Base-by-base conservation (phyloP, 2,888 invertebrate genomes). In the Hydrotaea diabolus region DNA sequence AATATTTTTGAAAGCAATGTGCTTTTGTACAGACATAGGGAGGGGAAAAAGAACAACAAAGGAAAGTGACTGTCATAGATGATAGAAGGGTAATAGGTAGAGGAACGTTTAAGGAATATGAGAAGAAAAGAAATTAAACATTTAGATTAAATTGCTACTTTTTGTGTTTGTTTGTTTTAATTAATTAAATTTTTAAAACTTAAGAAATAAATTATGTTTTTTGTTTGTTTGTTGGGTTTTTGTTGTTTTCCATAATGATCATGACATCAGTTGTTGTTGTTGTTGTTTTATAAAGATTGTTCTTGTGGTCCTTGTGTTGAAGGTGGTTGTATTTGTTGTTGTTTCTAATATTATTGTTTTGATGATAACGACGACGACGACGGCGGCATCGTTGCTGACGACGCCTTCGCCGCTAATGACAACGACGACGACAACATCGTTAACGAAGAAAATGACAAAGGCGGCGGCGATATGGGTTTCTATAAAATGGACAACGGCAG, bases 251-350 rank as follows among this genome's bases (percentile, higher is more conserved):
- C 73, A 85, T 86, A 82, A 87, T 83, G 86, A 87, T 87, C 80
- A 86, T 85, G 82, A 87, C 84, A 85, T 86, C 86, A 82, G 76
- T 83, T 85, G 31, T 31, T 31, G 31, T 31, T 31, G 31, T 31
- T 31, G 31, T 31, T 31, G 81, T 82, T 46, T 69, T 46, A 69
- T 69, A 69, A 84, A 84, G 83, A 86, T 86, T 87, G 86, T 85
- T 86, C 83, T 86, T 79, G 78, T 86, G 87, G 86, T 87, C 87
- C 87, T 87, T 87, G 80, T 86, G 81, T 77, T 86, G 81, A 81
- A 83, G 85, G 88, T 86, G 81, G 85, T 75, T 78, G 80, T 77
- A 74, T 66, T 80, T 85, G 57, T 82, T 86, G 78, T 73, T 82
- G 71, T 71, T 82, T 73, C 82, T 82, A 78, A 62, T 66, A 59